These are phyloP conservation scores for Pegoplata infirma DNA, from an alignment of 2,888 invertebrate genomes.

Conservation along the genomic window DNA sequence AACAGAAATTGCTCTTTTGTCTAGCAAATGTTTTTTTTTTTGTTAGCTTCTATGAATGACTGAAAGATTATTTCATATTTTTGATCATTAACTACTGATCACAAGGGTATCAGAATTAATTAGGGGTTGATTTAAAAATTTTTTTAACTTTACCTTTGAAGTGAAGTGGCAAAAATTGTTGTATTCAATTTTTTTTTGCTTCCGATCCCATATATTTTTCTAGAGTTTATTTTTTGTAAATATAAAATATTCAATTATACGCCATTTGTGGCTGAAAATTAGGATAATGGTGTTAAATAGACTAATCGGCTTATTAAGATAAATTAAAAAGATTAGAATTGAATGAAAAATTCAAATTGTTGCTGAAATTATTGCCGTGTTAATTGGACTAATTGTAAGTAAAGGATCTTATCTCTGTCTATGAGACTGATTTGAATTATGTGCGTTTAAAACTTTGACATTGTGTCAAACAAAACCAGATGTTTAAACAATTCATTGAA, in stretches of 20 bases:
- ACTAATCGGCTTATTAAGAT: constrained; percentile 58
- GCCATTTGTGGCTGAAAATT: constrained; percentile 57
- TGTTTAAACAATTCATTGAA: no score
- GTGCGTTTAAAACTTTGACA: no score
- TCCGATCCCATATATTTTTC: constrained; percentile 27
- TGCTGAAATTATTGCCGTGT: neutral
- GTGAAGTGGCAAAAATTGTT: constrained; percentile 60
- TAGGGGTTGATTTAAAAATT: constrained; percentile 57
- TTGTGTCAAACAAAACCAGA: no score
- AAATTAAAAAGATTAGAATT: constrained; percentile 57
- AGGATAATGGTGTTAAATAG: constrained; percentile 44
- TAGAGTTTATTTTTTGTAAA: constrained; percentile 18
- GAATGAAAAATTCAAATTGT: constrained; percentile 18
- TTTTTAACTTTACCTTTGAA: constrained; percentile 29
- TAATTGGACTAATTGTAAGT: no score
- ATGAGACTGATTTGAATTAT: no score
- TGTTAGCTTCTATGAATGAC: constrained; percentile 18
- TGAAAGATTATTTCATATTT: constrained; percentile 5
- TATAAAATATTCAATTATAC: constrained; percentile 47
- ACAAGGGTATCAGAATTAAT: constrained; percentile 60
- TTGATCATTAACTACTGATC: constrained; percentile 58
- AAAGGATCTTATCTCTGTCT: no score
- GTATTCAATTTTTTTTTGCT: constrained; percentile 19
- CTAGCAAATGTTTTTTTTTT: no score
- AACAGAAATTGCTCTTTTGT: constrained; percentile 36